These are phyloP conservation scores for Rosalia funebris DNA, from an alignment of 2,888 invertebrate genomes.

Conservation along the genomic window DNA sequence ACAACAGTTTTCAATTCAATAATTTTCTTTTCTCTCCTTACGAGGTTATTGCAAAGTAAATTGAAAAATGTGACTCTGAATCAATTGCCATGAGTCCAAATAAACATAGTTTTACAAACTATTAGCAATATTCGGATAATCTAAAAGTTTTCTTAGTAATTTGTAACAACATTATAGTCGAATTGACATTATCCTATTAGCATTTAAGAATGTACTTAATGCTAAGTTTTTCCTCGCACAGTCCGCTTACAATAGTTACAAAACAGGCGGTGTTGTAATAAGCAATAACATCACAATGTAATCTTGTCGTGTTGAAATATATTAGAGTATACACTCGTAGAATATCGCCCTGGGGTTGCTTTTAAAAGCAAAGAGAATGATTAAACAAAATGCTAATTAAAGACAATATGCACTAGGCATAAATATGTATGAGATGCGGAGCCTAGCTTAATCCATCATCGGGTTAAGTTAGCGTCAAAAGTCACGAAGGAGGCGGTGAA, in stretches of 20 bases:
- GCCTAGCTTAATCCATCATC: conserved; percentile 61
- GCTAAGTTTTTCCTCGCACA: too few relatives aligned
- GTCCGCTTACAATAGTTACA: neutral
- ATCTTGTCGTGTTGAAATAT: conserved; percentile 12
- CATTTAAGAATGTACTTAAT: too few relatives aligned
- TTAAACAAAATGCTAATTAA: conserved; percentile 64
- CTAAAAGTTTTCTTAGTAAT: too few relatives aligned
- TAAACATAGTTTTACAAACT: too few relatives aligned
- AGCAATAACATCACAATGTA: neutral
- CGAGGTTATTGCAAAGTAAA: too few relatives aligned
- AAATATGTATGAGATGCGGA: conserved; percentile 58
- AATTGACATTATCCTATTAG: too few relatives aligned
- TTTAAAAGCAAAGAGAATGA: conserved; percentile 52
- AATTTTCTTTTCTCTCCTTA: too few relatives aligned
- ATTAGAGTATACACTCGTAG: neutral
- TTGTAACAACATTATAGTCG: too few relatives aligned
- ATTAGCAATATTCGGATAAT: too few relatives aligned
- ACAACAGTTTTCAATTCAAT: too few relatives aligned
- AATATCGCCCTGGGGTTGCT: conserved; percentile 3
- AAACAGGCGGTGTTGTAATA: neutral
- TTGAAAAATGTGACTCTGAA: too few relatives aligned
- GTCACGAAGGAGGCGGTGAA: conserved; percentile 65
- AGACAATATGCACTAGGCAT: conserved; percentile 57
- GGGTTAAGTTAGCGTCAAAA: conserved; percentile 63
- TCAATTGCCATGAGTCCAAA: too few relatives aligned